Conservation (phyloP, 2,797 vertebrate genomes). For the Cetoscarus ocellatus region DNA sequence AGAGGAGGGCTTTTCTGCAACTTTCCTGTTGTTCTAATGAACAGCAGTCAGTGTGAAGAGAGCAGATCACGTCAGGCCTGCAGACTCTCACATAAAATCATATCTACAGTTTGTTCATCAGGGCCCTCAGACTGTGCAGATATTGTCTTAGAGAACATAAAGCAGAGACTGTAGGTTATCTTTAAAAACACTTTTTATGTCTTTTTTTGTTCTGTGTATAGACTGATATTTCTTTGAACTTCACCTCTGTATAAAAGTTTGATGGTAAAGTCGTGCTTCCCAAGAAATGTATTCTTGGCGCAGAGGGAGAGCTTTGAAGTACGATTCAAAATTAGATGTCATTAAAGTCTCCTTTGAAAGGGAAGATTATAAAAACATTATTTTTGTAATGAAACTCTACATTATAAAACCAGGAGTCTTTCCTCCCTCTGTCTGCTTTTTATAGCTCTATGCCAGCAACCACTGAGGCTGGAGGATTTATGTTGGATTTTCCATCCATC, state of each 20-base stretch:
- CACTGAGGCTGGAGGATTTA: no score
- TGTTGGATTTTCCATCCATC: no score
- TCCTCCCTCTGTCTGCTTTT: neutral
- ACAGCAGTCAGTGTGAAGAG: conserved; percentile 46
- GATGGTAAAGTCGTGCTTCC: conserved; percentile 24
- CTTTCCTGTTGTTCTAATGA: conserved; percentile 53
- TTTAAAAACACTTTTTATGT: conserved; percentile 29
- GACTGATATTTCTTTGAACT: conserved; percentile 20
- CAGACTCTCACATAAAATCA: conserved; percentile 26
- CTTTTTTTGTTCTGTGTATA: conserved; percentile 21
- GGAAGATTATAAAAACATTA: conserved; percentile 32
- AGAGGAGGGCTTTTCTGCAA: conserved; percentile 61
- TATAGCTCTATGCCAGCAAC: no score
- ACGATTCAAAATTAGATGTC: conserved; percentile 18
- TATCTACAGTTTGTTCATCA: conserved; percentile 5
- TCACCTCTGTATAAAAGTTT: conserved; percentile 22
- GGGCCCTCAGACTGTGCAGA: conserved; percentile 2
- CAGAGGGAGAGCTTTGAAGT: conserved; percentile 20
- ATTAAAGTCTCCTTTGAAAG: conserved; percentile 51
- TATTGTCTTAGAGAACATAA: conserved; percentile 21
- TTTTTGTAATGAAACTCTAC: conserved; percentile 19
- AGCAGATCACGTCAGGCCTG: conserved; percentile 33
- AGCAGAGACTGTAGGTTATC: conserved; percentile 38
- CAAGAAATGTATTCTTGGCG: conserved; percentile 28
- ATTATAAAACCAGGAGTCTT: neutral